Conservation (phyloP, 2,113 vertebrate genomes). For the Oreochromis aureus region DNA sequence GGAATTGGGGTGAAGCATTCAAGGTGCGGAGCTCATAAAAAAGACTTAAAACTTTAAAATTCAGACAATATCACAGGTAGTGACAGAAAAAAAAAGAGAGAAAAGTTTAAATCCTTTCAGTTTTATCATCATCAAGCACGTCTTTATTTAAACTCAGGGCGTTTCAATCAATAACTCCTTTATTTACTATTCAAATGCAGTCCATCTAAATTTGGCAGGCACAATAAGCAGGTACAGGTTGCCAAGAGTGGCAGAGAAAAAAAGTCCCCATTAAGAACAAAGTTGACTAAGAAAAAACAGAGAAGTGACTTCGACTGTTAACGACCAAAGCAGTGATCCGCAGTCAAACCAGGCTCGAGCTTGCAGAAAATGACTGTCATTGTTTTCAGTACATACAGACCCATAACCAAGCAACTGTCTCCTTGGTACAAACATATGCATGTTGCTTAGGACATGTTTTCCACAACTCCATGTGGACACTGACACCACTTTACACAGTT, state of each 20-base stretch:
- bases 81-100: neutral
- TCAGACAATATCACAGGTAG: slow-evolving; percentile 9
- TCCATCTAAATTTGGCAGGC: slow-evolving; percentile 8
- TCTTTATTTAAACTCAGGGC: neutral
- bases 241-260: neutral
- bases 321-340: neutral
- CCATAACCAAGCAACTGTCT: slow-evolving; percentile 26
- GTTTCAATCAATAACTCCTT: slow-evolving; percentile 16
- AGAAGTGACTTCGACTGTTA: neutral
- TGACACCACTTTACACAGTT: slow-evolving; percentile 2
- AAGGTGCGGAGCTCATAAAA: neutral
- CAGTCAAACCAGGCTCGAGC: neutral
- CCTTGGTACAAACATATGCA: neutral
- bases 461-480: neutral
- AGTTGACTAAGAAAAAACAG: neutral
- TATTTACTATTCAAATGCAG: slow-evolving; percentile 12
- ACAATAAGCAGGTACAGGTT: neutral
- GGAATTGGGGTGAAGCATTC: neutral
- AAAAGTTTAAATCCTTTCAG: neutral
- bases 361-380: neutral
- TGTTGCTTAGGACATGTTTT: neutral
- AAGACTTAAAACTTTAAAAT: neutral
- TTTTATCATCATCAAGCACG: neutral
- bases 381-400: neutral
- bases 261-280: neutral